phyloP scores from a whole-genome alignment of 1,140 invertebrate genomes.

The Drosophila tsacasi region DNA sequence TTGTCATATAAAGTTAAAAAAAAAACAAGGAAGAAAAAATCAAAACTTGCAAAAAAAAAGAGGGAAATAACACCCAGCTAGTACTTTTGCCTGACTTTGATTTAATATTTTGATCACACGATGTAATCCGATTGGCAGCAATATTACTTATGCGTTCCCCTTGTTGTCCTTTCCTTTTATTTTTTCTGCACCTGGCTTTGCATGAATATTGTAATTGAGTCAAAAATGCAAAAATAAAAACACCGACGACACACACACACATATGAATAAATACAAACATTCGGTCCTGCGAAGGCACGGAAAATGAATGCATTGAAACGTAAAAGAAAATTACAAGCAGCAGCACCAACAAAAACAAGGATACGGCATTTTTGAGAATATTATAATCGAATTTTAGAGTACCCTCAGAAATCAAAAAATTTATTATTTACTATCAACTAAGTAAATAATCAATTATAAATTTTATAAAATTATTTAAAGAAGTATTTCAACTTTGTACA shows the following conservation, averaged over 20 bases:
- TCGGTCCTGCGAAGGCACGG: conserved; percentile 64
- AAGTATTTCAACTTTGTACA: too few species aligned
- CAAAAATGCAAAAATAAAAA: conserved; percentile 68
- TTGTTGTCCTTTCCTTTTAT: not conserved
- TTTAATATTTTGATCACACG: conserved; percentile 65
- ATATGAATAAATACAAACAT: conserved; percentile 23
- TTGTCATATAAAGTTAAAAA: not conserved
- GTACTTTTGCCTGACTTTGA: conserved; percentile 14
- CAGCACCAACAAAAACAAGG: conserved; percentile 27
- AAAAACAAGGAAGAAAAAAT: not conserved
- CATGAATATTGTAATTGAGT: conserved; percentile 79
- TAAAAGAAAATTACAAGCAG: conserved; percentile 76
- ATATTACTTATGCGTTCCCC: conserved; percentile 53
- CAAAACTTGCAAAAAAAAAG: not conserved
- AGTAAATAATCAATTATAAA: too few species aligned
- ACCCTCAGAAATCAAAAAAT: not conserved
- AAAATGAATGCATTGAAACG: conserved; percentile 82
- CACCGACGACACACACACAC: conserved; percentile 8
- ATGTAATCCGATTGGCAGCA: conserved; percentile 66
- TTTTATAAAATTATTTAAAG: not conserved
- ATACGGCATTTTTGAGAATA: not conserved
- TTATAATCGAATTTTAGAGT: not conserved
- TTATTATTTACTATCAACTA: too few species aligned
- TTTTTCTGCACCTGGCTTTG: conserved; percentile 28
- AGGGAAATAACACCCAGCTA: not conserved